Evolutionary conservation across 2,888 invertebrate species (phyloP).

Genomic region (Pherbina coryleti): DNA sequence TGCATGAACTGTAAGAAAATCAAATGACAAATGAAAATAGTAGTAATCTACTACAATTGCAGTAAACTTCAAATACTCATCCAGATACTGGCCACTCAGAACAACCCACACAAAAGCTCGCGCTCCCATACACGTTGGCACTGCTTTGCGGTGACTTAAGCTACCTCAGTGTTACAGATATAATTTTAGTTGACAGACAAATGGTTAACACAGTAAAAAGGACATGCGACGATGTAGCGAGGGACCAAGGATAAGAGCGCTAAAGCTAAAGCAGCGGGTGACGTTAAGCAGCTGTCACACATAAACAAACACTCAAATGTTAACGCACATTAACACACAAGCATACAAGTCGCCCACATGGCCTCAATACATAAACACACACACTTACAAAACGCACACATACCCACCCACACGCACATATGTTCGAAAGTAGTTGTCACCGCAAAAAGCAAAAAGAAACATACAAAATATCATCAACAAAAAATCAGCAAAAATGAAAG

Average conservation of each 20-base stretch:
- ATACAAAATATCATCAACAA: conserved; percentile 1
- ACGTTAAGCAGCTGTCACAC: conserved; percentile 5
- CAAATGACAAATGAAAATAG: too few species aligned
- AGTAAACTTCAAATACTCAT: too few species aligned
- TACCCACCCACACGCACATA: neutral
- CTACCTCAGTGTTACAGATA: neutral
- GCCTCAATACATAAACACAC: neutral
- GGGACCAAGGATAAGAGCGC: neutral
- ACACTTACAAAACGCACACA: neutral
- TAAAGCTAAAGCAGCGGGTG: neutral
- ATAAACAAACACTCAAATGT: neutral
- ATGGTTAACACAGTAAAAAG: neutral
- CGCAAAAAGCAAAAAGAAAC: conserved; percentile 40
- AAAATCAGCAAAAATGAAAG: conserved; percentile 14
- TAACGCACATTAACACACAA: neutral
- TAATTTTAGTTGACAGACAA: conserved; percentile 6
- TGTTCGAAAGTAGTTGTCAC: neutral
- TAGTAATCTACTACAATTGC: too few species aligned
- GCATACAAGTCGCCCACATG: neutral
- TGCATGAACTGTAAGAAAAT: too few species aligned
- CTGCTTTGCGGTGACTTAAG: neutral
- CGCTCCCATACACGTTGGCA: neutral
- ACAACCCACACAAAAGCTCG: neutral
- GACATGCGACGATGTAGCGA: neutral
- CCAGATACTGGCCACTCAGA: neutral